Evolutionary conservation across 2,797 vertebrate genomes (phyloP), one percentile per base, ranked within the genome.

Genomic region (Heterohyrax brucei): DNA sequence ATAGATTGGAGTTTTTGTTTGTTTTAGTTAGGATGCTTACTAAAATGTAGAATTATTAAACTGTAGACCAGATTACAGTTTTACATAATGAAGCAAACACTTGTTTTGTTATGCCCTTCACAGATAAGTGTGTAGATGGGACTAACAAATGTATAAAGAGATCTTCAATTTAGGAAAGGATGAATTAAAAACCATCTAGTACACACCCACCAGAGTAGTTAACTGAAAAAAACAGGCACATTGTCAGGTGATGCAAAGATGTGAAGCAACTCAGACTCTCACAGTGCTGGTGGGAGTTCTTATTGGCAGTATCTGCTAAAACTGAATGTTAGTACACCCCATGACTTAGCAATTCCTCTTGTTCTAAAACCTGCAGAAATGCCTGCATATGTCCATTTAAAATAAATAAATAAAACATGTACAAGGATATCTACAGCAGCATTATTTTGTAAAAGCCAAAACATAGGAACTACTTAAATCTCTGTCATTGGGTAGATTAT

Each of bases 1-100:
- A 56, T 14, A 16, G 53, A 12, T 56, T 56, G 16, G 50, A 13
- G 13, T 56, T 56, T 10, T 56, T 56, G 53, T 56, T 56, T 56
- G 13, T 56, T 56, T 16, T 16, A 13, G 53, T 56, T 56, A 56
- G 18, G 39, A 5, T 21, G 76, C 77, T 94, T 24, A 64, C 46
- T 92, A 86, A 89, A 92, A 86, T 61, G 21, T 3, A 81, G 56
- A 82, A 48, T 82, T 64, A 86, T 86, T 79, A 95, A 89, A 70
- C 75, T 56, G 7, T n/a, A 92, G 24, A 70, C 1, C 10, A 46
- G 22, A 89, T 80, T 83, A 70, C 13, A 76, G 18, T 48, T 87
- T 79, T 59, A 10, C 61, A 1, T 64, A n/a, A 24, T 24, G 50
- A 92, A 89, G 33, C 13, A 61, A 76, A 59, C 26, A 10, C 30